A percentile compares a stretch with the other conserved stretches of the same genome.
phyloP scores from a whole-genome alignment of 1,140 invertebrate species.

The Dermatophagoides farinae region DNA sequence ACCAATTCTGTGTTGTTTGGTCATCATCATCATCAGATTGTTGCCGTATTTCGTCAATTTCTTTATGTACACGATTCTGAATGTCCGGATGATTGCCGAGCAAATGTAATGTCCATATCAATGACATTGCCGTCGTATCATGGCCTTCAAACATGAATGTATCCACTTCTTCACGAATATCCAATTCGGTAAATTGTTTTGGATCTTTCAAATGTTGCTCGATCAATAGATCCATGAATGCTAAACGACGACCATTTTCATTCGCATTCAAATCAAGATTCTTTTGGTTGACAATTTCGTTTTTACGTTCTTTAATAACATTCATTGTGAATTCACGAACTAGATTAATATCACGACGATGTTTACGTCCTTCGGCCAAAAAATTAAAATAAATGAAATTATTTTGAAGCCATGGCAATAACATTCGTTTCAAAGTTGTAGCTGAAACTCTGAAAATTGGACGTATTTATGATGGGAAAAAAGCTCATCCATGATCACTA shows the following conservation, averaged over 20 bases:
- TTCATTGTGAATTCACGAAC: slow-evolving; percentile 7
- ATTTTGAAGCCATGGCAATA: neutral
- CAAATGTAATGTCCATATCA: slow-evolving; percentile 11
- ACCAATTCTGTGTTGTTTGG: slow-evolving; percentile 8
- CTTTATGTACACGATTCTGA: slow-evolving; percentile 27
- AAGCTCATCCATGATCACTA: too few species aligned
- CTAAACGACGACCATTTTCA: slow-evolving; percentile 34
- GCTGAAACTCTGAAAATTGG: slow-evolving; percentile 16
- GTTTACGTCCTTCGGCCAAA: neutral
- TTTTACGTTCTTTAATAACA: slow-evolving; percentile 27
- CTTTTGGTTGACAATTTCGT: slow-evolving; percentile 43
- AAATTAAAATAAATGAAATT: slow-evolving; percentile 7
- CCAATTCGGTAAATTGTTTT: slow-evolving; percentile 34
- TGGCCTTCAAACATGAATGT: slow-evolving; percentile 48
- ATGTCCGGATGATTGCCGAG: slow-evolving; percentile 41
- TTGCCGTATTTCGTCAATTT: slow-evolving; percentile 28
- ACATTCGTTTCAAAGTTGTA: neutral
- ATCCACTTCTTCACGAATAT: slow-evolving; percentile 59
- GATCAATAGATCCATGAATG: slow-evolving; percentile 51
- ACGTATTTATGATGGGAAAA: neutral
- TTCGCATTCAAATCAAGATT: slow-evolving; percentile 26
- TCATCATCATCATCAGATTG: slow-evolving; percentile 40
- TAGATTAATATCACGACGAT: neutral
- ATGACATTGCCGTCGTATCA: slow-evolving; percentile 15
- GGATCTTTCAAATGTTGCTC: slow-evolving; percentile 24